Base-by-base conservation (phyloP, 2,888 invertebrate species). In the Microctonus aethiopoides region DNA sequence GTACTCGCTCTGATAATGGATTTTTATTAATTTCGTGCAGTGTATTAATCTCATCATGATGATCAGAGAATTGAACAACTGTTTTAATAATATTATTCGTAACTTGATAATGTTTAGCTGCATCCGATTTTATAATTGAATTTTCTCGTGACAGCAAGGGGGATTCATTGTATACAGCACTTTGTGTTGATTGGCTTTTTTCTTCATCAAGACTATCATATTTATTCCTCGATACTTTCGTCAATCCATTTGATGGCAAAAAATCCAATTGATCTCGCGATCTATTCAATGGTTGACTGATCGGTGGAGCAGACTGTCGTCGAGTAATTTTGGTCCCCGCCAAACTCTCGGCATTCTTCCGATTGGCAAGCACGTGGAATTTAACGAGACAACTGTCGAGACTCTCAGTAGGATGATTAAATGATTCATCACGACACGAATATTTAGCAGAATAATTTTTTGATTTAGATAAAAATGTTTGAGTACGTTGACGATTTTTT, bases 1-100 rank as follows among this genome's bases (percentile, higher is more conserved):
- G 86, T 0, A 95, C 95, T 67, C 94, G 88, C 72, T 94, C 93
- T 0, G 94, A 91, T 61, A 92, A 81, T 32, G 88, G 84, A 80
- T 88, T 87, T 59, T 81, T 76, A 26, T 71, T 68, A 4, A 34
- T 46, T 54, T 72, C 73, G n/a, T 67, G 36, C 20, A 29, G 22
- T 10, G 26, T 72, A 20, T 20, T 24, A 36, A 56, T 46, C 34
- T 67, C 68, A 2, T 70, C 65, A 20, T 34, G 66, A 22, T 68
- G 46, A 36, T 61, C 29, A 16, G 56, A 29, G n/a, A 59, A 57
- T 61, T 41, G 54, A 1, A 57, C 41, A 26, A 32, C 36, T 20
- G 64, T 62, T 26, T 41, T 34, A 11, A 39, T 54, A 20, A 70
- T 59, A 16, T 46, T 39, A 10, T 70, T 39, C 16, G 24, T 16